These are phyloP conservation scores for Dicyrtoma fusca DNA, from an alignment of 2,888 invertebrate genomes.

Conservation along the genomic window DNA sequence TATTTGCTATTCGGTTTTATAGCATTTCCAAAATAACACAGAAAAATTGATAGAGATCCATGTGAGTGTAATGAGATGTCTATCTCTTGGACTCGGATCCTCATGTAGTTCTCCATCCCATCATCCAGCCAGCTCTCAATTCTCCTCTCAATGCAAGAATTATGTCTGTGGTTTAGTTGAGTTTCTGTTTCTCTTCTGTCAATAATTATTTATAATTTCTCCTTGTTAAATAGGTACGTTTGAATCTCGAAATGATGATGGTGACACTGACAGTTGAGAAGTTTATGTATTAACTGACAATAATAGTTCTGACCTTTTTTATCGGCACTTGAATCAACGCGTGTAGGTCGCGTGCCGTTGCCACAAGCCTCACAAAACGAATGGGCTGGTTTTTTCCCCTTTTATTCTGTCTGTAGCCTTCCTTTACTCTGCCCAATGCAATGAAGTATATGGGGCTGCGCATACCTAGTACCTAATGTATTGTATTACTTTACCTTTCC, in stretches of 20 bases:
- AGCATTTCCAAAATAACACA: too few relatives aligned
- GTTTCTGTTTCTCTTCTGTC: not conserved
- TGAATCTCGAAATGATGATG: conserved; percentile 4
- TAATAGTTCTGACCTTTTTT: conserved; percentile 28
- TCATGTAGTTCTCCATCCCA: not conserved
- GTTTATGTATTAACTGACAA: conserved; percentile 13
- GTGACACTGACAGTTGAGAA: conserved; percentile 31
- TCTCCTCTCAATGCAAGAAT: not conserved
- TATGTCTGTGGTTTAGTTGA: too few relatives aligned
- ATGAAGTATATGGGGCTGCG: too few relatives aligned
- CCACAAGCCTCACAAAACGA: conserved; percentile 36
- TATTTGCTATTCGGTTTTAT: too few relatives aligned
- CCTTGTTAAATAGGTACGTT: conserved; percentile 21
- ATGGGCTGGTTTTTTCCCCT: conserved; percentile 12
- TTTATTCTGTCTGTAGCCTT: too few relatives aligned
- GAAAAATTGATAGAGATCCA: too few relatives aligned
- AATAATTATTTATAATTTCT: conserved; percentile 29
- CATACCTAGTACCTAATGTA: too few relatives aligned
- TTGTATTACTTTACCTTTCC: too few relatives aligned
- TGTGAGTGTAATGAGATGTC: too few relatives aligned
- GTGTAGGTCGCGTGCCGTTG: conserved; percentile 40
- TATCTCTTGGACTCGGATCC: not conserved
- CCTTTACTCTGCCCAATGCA: too few relatives aligned
- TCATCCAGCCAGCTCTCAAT: not conserved
- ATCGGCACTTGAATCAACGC: conserved; percentile 36